Conservation (phyloP, 2,797 vertebrate species). For the Gouania willdenowi region DNA sequence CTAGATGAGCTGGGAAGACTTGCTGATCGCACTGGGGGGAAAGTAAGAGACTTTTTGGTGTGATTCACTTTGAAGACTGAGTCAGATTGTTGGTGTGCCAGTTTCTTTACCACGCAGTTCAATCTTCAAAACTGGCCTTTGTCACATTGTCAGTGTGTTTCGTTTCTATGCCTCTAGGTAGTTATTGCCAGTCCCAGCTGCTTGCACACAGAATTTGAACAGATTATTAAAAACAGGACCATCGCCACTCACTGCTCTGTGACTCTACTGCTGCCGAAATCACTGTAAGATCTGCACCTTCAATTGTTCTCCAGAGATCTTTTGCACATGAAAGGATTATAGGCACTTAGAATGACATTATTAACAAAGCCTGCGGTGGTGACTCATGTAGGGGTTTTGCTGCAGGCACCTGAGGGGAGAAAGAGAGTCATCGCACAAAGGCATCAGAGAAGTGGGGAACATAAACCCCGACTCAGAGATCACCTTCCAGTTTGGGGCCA, state of each 20-base stretch:
- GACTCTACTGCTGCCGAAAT: slow-evolving; percentile 60
- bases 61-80: neutral
- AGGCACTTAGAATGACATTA: neutral
- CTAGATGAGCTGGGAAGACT: slow-evolving; percentile 74
- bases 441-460: slow-evolving; percentile 64
- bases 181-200: slow-evolving; percentile 58
- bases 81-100: neutral
- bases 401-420: slow-evolving; percentile 65
- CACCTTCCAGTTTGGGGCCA: slow-evolving; percentile 68
- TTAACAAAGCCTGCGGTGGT: neutral
- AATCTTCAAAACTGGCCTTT: neutral
- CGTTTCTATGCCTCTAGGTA: slow-evolving; percentile 47
- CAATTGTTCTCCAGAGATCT: neutral
- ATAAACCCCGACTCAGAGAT: slow-evolving; percentile 62
- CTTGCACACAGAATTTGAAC: slow-evolving; percentile 65
- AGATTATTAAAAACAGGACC: slow-evolving; percentile 60
- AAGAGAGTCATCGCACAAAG: slow-evolving; percentile 53
- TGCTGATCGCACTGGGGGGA: slow-evolving; percentile 71
- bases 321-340: neutral
- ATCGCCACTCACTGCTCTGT: slow-evolving; percentile 68
- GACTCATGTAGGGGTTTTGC: slow-evolving; percentile 9
- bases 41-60: slow-evolving; percentile 36
- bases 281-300: slow-evolving; percentile 53
- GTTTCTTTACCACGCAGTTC: neutral
- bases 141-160: neutral